phyloP scores from a whole-genome alignment of 2,888 invertebrate genomes.

The Barypeithes pellucidus region DNA sequence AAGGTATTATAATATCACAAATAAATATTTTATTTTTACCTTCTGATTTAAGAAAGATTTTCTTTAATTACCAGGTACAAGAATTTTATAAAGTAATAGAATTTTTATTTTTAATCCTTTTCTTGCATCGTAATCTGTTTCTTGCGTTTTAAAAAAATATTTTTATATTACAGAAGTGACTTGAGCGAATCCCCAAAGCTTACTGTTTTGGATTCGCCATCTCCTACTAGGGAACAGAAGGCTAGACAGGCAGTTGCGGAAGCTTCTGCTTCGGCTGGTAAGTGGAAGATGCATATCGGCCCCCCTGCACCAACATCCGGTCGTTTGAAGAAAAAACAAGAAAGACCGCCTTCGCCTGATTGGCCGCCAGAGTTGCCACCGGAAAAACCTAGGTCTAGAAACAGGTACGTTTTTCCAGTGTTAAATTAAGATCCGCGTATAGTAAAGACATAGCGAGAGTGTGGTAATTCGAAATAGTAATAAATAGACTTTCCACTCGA shows the following conservation, averaged over 20 bases:
- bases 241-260: slow-evolving; percentile 72
- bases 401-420: slow-evolving; percentile 26
- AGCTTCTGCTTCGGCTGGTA: slow-evolving; percentile 72
- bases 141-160: too few species aligned
- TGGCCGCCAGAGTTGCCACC: slow-evolving; percentile 68
- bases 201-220: slow-evolving; percentile 68
- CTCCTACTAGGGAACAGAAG: slow-evolving; percentile 70
- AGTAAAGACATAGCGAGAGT: too few species aligned
- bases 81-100: not conserved
- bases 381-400: slow-evolving; percentile 43
- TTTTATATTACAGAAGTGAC: slow-evolving; percentile 61
- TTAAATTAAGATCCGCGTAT: too few species aligned
- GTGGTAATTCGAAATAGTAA: too few species aligned
- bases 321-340: slow-evolving; percentile 77
- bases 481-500: too few species aligned
- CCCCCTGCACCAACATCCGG: slow-evolving; percentile 72
- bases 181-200: slow-evolving; percentile 66
- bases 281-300: slow-evolving; percentile 83
- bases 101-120: slow-evolving; percentile 18
- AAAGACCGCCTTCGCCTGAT: slow-evolving; percentile 67
- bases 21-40: slow-evolving; percentile 9
- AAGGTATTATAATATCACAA: slow-evolving; percentile 67
- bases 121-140: too few species aligned
- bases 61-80: not conserved
- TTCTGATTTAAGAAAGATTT: not conserved